Evolutionary conservation across 2,797 vertebrate genomes (phyloP).

Genomic region (Numenius phaeopus): DNA sequence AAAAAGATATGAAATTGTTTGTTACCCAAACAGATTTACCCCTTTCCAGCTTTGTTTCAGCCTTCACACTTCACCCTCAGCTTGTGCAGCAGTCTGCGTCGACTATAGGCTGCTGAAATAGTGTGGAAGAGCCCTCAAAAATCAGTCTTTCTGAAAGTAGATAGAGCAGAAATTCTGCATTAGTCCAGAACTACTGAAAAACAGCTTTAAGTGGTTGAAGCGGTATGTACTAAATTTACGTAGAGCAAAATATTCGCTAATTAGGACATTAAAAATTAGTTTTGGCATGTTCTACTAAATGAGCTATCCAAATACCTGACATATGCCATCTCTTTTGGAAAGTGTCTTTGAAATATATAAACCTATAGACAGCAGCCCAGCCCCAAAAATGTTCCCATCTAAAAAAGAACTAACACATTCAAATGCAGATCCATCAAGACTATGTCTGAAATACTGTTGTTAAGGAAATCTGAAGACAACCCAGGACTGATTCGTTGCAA

Average conservation of each 20-base stretch:
- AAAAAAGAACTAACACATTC: not conserved
- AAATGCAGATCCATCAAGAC: not conserved
- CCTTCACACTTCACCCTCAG: not conserved
- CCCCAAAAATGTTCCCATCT: not conserved
- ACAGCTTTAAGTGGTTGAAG: not conserved
- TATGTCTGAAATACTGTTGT: not conserved
- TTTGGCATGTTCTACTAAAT: not conserved
- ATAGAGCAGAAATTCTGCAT: not conserved
- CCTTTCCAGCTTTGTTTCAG: not conserved
- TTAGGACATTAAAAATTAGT: not conserved
- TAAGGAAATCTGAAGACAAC: constrained; percentile 15
- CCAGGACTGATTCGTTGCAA: not conserved
- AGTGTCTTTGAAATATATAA: not conserved
- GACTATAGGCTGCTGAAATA: not conserved
- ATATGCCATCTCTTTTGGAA: not conserved
- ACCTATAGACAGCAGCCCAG: not conserved
- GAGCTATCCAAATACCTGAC: not conserved
- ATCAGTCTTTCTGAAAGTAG: not conserved
- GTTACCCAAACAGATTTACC: not conserved
- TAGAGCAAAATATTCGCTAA: not conserved
- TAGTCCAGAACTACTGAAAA: not conserved
- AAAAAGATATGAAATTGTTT: not conserved
- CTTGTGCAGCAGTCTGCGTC: not conserved
- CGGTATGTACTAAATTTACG: not conserved
- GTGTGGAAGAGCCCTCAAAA: not conserved